phyloP scores from a whole-genome alignment of 2,888 invertebrate genomes.

The Copidosoma aretas region DNA sequence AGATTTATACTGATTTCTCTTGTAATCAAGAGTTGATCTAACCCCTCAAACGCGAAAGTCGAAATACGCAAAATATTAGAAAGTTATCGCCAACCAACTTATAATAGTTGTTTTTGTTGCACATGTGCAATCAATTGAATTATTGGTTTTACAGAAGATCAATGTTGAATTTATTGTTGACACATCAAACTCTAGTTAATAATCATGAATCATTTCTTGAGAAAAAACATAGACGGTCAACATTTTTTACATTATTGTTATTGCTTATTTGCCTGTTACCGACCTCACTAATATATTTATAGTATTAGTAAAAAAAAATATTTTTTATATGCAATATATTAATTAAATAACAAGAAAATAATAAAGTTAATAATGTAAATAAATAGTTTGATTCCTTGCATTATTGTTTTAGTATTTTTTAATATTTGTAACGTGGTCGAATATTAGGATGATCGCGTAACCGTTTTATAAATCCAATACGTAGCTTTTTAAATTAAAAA shows the following conservation, averaged over 20 bases:
- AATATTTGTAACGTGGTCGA: constrained; percentile 3
- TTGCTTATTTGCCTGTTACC: neutral
- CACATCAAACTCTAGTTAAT: constrained; percentile 11
- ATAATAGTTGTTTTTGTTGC: constrained; percentile 2
- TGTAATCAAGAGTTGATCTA: neutral
- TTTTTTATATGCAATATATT: neutral
- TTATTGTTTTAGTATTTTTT: constrained; percentile 9
- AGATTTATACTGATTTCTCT: constrained; percentile 7
- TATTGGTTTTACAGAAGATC: constrained; percentile 2
- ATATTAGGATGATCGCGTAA: constrained; percentile 15
- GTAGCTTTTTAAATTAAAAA: constrained; percentile 8
- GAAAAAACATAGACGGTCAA: neutral
- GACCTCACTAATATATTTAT: neutral
- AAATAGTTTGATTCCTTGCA: neutral
- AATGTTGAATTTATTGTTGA: constrained; percentile 19
- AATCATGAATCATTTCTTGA: neutral
- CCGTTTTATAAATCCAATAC: constrained; percentile 6
- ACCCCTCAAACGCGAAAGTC: constrained; percentile 1
- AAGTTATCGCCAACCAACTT: constrained; percentile 35
- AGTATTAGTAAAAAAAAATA: neutral
- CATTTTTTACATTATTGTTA: neutral
- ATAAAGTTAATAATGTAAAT: neutral
- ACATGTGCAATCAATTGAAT: constrained; percentile 9
- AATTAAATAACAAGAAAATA: neutral
- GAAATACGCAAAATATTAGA: constrained; percentile 36